Conservation (phyloP, 2,113 vertebrate species). For the Passer montanus region DNA sequence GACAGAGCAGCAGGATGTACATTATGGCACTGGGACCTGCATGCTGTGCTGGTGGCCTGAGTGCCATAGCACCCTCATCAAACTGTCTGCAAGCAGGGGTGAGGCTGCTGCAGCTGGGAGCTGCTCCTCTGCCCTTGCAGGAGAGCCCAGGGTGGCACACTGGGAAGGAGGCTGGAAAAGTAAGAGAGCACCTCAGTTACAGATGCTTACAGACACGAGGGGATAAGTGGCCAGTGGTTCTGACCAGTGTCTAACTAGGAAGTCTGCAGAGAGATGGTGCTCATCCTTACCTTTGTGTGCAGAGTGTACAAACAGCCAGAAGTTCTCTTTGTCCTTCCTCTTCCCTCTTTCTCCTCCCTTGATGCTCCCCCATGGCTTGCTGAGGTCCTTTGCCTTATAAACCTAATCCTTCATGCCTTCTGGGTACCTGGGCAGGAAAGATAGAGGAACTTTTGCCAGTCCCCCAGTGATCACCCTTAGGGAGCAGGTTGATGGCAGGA, state of each 20-base stretch:
- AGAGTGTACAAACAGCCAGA: neutral
- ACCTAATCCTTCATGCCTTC: neutral
- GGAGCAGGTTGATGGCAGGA: neutral
- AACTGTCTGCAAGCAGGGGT: neutral
- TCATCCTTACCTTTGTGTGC: neutral
- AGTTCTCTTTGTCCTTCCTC: neutral
- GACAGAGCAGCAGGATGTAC: neutral
- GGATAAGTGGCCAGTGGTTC: neutral
- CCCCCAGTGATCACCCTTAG: fast-evolving
- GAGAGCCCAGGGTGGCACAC: neutral
- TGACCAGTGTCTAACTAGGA: neutral
- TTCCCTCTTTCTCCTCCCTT: neutral
- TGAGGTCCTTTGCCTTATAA: neutral
- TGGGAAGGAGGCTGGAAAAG: neutral
- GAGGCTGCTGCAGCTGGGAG: fast-evolving
- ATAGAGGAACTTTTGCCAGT: neutral
- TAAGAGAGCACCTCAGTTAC: neutral
- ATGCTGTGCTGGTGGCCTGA: neutral
- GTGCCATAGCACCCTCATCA: neutral
- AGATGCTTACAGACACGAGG: neutral
- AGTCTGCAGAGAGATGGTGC: neutral
- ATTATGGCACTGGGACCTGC: neutral
- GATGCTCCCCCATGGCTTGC: neutral
- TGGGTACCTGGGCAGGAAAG: neutral
- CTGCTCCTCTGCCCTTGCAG: neutral